Base-by-base conservation (phyloP, 2,888 invertebrate genomes). In the Perizoma flavofasciatum region DNA sequence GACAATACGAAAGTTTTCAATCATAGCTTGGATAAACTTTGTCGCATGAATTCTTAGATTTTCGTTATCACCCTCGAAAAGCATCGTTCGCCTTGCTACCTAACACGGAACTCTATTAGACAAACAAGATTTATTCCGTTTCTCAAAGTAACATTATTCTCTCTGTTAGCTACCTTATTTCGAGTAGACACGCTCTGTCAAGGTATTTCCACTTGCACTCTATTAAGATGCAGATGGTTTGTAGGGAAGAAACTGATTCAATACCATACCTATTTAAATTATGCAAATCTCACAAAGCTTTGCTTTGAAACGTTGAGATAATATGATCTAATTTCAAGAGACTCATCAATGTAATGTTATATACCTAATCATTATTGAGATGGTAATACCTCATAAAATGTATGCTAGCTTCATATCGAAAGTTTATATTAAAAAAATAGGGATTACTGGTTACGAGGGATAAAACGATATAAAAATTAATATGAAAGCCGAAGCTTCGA, bases 401-500 rank as follows among this genome's bases (percentile, higher is more conserved):
- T 22, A 22, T 22, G 22, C 22, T 22, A 22, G 22, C 22, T 33
- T 46, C 35, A 34, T 47, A 32, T 9, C 10, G n/a, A 45, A 46
- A 39, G 44, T 34, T 56, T 47, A 34, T 2, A 44, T 11, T 10
- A 51, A 40, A 37, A 32, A n/a, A 37, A 44, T 44, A 59, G 50
- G 41, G 41, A 50, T 22, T 22, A 49, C 41, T 45, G 43, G 22
- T 9, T 49, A 34, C 52, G 11, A 34, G 55, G 49, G 49, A 59
- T 55, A 63, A 59, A 60, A 66, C 60, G 59, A 62, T 59, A 60
- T 59, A 61, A 50, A 68, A 74, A 76, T 82, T 79, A 79, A 81
- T 82, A 77, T 75, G 67, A 77, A 75, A 80, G 74, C 72, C 69
- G 73, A 81, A 83, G 75, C 84, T 80, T 72, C 77, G 75, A 82